Conservation (phyloP, 2,888 invertebrate genomes). For the Caenorhabditis sp. region DNA sequence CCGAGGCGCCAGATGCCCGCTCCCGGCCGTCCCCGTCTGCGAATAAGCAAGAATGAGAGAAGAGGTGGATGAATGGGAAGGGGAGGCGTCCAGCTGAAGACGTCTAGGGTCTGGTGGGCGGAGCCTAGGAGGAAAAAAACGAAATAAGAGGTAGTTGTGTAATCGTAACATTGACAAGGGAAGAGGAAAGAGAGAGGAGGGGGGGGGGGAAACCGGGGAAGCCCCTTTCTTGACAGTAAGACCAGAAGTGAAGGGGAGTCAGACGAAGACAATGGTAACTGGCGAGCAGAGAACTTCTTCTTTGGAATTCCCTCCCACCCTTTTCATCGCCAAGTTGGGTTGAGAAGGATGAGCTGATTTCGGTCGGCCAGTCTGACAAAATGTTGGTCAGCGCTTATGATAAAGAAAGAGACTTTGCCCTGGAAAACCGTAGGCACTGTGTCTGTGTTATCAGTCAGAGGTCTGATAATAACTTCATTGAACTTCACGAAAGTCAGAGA, state of each 20-base stretch:
- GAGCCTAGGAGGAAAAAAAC: constrained; percentile 20
- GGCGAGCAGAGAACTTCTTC: constrained; percentile 31
- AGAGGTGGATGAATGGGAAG: constrained; percentile 43
- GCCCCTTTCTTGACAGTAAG: constrained; percentile 27
- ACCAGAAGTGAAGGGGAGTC: neutral
- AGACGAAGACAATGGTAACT: no score
- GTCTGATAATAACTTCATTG: neutral
- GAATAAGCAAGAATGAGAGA: constrained; percentile 35
- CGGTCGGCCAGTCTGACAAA: constrained; percentile 21
- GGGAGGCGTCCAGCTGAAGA: constrained; percentile 42
- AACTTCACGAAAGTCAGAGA: neutral
- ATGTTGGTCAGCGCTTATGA: constrained; percentile 15
- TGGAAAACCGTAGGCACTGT: constrained; percentile 1
- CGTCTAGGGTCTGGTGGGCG: constrained; percentile 60
- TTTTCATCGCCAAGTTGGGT: constrained; percentile 33
- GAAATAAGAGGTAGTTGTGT: constrained; percentile 44
- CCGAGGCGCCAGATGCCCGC: constrained; percentile 22
- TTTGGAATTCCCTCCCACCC: constrained; percentile 24
- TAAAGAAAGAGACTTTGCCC: constrained; percentile 43
- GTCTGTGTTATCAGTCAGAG: neutral
- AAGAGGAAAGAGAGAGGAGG: neutral
- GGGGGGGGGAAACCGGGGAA: constrained; percentile 11
- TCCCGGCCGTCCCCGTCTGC: constrained; percentile 34
- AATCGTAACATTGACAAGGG: constrained; percentile 41
- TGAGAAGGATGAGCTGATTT: constrained; percentile 47